These are phyloP conservation scores for Vireo altiloquus DNA, from an alignment of 2,113 vertebrate genomes.

Conservation along the genomic window DNA sequence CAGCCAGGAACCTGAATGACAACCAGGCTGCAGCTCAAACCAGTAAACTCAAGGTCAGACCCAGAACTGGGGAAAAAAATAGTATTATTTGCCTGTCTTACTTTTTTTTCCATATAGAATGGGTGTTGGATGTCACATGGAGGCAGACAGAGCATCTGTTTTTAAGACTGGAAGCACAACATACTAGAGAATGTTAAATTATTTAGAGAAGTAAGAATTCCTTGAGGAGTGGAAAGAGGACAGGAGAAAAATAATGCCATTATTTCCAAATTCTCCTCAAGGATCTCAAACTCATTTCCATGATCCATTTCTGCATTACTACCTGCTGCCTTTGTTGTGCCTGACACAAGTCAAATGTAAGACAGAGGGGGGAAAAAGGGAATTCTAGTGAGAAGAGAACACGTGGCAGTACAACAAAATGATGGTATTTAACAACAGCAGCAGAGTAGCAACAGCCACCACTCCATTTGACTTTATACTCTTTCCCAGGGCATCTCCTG, in stretches of 20 bases:
- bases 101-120: not conserved
- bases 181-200: not conserved
- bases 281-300: not conserved
- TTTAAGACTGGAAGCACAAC: not conserved
- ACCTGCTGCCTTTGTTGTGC: not conserved
- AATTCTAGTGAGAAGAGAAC: not conserved
- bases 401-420: not conserved
- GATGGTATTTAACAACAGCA: not conserved
- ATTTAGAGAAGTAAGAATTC: not conserved
- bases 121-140: not conserved
- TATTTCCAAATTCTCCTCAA: not conserved
- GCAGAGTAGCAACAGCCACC: not conserved
- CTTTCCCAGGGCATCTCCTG: not conserved
- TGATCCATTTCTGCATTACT: not conserved
- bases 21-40: not conserved
- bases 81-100: not conserved
- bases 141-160: not conserved
- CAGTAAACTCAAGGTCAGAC: not conserved
- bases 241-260: not conserved
- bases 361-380: not conserved
- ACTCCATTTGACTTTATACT: not conserved
- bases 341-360: not conserved
- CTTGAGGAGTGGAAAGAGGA: not conserved
- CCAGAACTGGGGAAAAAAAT: not conserved
- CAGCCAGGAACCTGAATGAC: not conserved